These are phyloP conservation scores for Colostygia pectinataria DNA, from an alignment of 2,888 invertebrate genomes.

Conservation along the genomic window DNA sequence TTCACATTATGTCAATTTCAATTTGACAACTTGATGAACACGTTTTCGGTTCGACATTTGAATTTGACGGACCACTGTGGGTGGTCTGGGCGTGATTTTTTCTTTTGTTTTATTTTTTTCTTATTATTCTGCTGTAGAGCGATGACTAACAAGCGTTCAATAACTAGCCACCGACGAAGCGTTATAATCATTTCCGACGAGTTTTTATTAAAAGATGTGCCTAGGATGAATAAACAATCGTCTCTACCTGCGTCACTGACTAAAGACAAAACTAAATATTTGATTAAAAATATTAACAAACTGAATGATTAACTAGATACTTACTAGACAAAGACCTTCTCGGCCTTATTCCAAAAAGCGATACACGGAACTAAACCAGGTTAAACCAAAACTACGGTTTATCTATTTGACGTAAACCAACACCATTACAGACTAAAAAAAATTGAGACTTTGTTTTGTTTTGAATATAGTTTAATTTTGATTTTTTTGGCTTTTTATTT, in stretches of 20 bases:
- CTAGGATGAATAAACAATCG: neutral
- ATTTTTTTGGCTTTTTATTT: too few relatives aligned
- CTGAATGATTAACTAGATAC: too few relatives aligned
- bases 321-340: too few relatives aligned
- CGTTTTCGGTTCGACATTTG: slow-evolving; percentile 67
- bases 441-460: too few relatives aligned
- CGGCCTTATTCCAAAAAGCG: too few relatives aligned
- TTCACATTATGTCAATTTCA: slow-evolving; percentile 78
- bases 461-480: too few relatives aligned
- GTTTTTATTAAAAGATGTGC: slow-evolving; percentile 24
- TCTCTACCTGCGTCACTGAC: neutral
- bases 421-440: too few relatives aligned
- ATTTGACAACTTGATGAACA: slow-evolving; percentile 82
- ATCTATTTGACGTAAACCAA: too few relatives aligned
- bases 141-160: slow-evolving; percentile 75
- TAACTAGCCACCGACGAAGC: slow-evolving; percentile 73
- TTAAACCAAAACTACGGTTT: too few relatives aligned
- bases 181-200: slow-evolving; percentile 65
- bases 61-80: slow-evolving; percentile 74
- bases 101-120: slow-evolving; percentile 59
- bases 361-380: too few relatives aligned
- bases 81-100: slow-evolving; percentile 70
- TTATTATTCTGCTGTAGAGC: slow-evolving; percentile 59
- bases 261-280: slow-evolving; percentile 1
- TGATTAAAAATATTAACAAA: neutral